Base-by-base conservation (phyloP, 2,797 vertebrate species). In the Odontamblyopus rebecca region DNA sequence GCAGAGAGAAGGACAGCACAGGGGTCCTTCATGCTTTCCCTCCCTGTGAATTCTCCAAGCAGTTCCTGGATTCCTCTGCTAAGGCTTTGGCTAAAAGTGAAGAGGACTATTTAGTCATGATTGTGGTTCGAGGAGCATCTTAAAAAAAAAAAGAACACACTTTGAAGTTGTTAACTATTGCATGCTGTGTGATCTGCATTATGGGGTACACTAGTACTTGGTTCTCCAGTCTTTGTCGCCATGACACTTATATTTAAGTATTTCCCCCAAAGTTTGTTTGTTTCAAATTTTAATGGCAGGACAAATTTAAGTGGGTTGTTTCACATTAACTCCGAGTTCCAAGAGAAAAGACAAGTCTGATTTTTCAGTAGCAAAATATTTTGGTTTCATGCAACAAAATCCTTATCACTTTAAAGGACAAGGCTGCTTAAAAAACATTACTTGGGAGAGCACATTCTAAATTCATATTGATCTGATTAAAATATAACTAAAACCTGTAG, bases 91-190 rank as follows among this genome's bases (percentile, higher is more conserved):
- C 97, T 94, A 98, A 98, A 96, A 98, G 97, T 80, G 97, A 99
- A 91, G 98, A 99, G 87, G 98, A 99, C 96, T 99, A 97, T 93
- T 93, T 99, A 93, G 97, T 99, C 89, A 99, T 99, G 97, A 95
- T 99, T 94, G 98, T 99, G 90, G 98, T 99, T 77, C 97, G 98
- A 70, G 98, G 98, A 93, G 96, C 98, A 30, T 98, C 98, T 86
- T 99, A 97, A 96, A 82, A 87, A 85, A 97, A 85, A 82, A 81
- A 84, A 83, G 48, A 83, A 77, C 80, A 84, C 76, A 84, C 67
- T 51, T 79, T 86, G 83, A 88, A 87, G 84, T 60, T 91, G 80
- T 92, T 92, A 91, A 88, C 90, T 91, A 87, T 93, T 94, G 94
- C 94, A 94, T 95, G 94, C 91, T 92, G 87, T 93, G 86, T 92